Evolutionary conservation across 2,888 invertebrate genomes (phyloP).

Genomic region (Hirtodrosophila alboralis): DNA sequence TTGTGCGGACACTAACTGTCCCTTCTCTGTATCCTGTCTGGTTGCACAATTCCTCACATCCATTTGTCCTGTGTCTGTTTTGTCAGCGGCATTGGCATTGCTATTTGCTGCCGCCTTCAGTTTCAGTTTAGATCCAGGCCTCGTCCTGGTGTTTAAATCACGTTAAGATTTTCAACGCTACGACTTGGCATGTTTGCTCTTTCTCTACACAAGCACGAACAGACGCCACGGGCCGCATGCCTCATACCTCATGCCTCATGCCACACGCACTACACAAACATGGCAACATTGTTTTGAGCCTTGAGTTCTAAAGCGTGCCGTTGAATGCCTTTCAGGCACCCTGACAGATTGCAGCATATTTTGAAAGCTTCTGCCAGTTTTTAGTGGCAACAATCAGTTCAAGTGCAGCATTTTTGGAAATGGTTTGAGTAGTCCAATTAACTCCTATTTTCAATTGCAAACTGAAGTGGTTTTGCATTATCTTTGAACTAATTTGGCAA

Average conservation of each 20-base stretch:
- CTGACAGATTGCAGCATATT: slow-evolving; percentile 13
- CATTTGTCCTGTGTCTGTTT: slow-evolving; percentile 27
- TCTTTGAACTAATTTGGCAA: not conserved
- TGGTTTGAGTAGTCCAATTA: slow-evolving; percentile 11
- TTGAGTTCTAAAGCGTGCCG: slow-evolving; percentile 8
- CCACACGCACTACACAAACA: slow-evolving; percentile 24
- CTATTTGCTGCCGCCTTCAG: slow-evolving; percentile 15
- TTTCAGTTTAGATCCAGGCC: slow-evolving; percentile 28
- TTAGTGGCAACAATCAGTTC: slow-evolving; percentile 1
- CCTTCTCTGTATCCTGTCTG: slow-evolving; percentile 25
- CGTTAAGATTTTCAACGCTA: slow-evolving; percentile 67
- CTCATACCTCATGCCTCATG: slow-evolving; percentile 16
- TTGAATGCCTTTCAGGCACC: slow-evolving; percentile 7
- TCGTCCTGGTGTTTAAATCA: slow-evolving; percentile 66
- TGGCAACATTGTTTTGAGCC: slow-evolving; percentile 21
- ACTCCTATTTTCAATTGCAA: not conserved
- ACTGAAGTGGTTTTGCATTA: slow-evolving; percentile 4
- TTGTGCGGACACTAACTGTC: slow-evolving; percentile 60
- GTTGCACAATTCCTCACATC: slow-evolving; percentile 14
- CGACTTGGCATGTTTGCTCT: slow-evolving; percentile 63
- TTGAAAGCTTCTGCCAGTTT: slow-evolving; percentile 7
- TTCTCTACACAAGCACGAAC: slow-evolving; percentile 1
- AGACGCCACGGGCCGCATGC: slow-evolving; percentile 26
- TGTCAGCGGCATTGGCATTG: slow-evolving; percentile 14
- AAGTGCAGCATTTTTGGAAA: not conserved